Base-by-base conservation (phyloP, 2,888 invertebrate species). In the Mesorhabditis spiculigera region DNA sequence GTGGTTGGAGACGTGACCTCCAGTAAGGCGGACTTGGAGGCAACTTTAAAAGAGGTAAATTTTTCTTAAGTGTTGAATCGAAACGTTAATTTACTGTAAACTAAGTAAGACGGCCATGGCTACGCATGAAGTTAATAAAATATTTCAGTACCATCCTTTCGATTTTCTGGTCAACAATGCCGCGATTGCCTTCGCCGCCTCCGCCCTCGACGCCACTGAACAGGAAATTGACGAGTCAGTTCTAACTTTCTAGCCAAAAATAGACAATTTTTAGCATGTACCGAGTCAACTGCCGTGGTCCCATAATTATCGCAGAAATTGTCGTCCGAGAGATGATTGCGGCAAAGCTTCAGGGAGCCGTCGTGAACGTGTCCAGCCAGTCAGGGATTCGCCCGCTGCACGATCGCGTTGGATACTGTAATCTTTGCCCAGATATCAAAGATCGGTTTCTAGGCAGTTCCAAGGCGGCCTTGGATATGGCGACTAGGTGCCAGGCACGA, bases 401-500 rank as follows among this genome's bases (percentile, higher is more conserved):
- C 13, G 73, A 71, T 63, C 79, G 78, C 63, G 71, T 75, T 4
- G 77, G 73, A 4, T 28, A n/a, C 43, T 13, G 63, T 13, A n/a
- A n/a, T n/a, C n/a, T n/a, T n/a, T n/a, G n/a, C n/a, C n/a, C n/a
- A n/a, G n/a, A n/a, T n/a, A n/a, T n/a, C n/a, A n/a, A n/a, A n/a
- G n/a, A n/a, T n/a, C n/a, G n/a, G n/a, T n/a, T 67, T 72, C 43
- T 58, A 81, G 79, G 93, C 83, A 91, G 92, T 0, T 91, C 92
- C 0, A 97, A 97, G 87, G 93, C 91, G 4, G 95, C 94, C 0
- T 88, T 96, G 0, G 95, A 97, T 83, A 91, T 91, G 61, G 87
- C 94, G 73, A 92, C 93, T 0, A 90, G 91, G 79, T 90, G 91
- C 0, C 91, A 94, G 90, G 94, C 95, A 0, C 85, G 93, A 65